phyloP scores from a whole-genome alignment of 2,113 vertebrate species.

The Gavia stellata region DNA sequence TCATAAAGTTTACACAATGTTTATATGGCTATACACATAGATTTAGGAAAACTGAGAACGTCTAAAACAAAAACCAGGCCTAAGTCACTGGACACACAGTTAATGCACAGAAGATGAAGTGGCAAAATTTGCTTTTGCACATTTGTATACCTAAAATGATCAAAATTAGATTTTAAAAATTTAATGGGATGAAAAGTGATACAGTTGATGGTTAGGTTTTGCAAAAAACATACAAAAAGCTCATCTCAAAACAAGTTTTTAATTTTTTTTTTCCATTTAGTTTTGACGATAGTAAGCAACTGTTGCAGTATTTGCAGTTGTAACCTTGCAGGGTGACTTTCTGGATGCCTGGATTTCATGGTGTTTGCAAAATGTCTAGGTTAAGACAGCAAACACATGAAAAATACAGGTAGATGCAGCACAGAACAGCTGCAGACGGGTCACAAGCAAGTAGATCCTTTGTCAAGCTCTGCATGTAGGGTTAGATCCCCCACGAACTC shows the following conservation, averaged over 20 bases:
- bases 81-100: background rate
- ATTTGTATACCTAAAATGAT: background rate
- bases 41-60: background rate
- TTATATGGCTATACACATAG: background rate
- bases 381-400: background rate
- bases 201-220: background rate
- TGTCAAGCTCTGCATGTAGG: background rate
- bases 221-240: background rate
- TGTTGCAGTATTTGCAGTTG: background rate
- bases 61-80: background rate
- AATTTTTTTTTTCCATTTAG: background rate
- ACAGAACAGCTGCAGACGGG: background rate
- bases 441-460: background rate
- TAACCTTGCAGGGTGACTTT: background rate
- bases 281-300: background rate
- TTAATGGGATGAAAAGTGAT: background rate
- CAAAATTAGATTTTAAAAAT: background rate
- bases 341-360: background rate
- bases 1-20: background rate
- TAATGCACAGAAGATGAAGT: background rate
- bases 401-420: background rate
- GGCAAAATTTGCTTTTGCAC: background rate
- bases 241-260: background rate
- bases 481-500: background rate
- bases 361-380: background rate